Percentiles rank a stretch among this genome's conserved stretches.
These are phyloP conservation scores for Megaceryle alcyon DNA, from an alignment of 2,797 vertebrate genomes.

Conservation along the genomic window DNA sequence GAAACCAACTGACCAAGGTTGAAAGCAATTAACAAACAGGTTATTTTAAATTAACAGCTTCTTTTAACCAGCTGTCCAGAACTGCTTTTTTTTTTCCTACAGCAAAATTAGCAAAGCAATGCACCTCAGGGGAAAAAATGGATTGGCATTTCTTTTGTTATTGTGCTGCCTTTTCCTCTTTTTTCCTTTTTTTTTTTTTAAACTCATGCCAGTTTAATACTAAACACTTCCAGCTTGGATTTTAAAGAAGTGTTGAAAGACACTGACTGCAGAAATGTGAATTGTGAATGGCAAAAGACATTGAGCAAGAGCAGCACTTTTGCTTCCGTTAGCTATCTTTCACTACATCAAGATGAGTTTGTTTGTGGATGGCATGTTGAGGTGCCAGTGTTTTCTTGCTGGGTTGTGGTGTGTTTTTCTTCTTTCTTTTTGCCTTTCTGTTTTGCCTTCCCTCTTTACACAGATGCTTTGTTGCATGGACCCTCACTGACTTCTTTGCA, in stretches of 20 bases:
- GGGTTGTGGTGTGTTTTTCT: not conserved
- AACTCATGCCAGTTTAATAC: not conserved
- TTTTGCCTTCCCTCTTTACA: not conserved
- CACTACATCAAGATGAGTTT: not conserved
- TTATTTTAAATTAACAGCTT: constrained; percentile 79
- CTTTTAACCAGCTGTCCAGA: constrained; percentile 71
- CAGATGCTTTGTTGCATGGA: not conserved
- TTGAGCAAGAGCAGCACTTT: constrained; percentile 5
- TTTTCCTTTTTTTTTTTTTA: not conserved
- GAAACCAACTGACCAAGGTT: constrained; percentile 77
- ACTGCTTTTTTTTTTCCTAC: not conserved
- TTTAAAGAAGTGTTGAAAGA: constrained; percentile 26
- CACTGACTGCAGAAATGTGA: not conserved
- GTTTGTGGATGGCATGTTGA: not conserved
- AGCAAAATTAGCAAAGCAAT: not conserved
- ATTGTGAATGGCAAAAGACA: not conserved
- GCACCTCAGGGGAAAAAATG: not conserved
- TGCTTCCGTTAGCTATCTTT: not conserved
- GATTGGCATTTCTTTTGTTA: not conserved
- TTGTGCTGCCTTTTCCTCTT: not conserved
- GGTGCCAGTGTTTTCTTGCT: not conserved
- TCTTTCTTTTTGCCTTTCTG: not conserved
- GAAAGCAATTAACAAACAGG: constrained; percentile 84
- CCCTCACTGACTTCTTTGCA: not conserved
- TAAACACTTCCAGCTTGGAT: not conserved